phyloP scores from a whole-genome alignment of 2,113 vertebrate genomes.

The Numida meleagris region DNA sequence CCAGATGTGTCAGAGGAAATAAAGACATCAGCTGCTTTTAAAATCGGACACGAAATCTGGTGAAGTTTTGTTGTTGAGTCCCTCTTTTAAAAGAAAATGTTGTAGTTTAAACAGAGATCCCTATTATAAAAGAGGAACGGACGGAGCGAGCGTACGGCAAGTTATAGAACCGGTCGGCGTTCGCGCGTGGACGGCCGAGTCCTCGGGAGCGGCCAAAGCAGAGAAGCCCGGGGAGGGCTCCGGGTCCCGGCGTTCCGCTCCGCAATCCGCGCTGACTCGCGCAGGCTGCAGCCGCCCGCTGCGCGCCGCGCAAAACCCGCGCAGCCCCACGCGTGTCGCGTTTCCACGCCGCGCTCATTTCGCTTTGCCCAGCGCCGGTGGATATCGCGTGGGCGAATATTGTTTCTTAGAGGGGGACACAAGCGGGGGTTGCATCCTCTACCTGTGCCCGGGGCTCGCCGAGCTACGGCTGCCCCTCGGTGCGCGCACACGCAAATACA shows the following conservation, averaged over 20 bases:
- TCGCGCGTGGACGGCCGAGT: conserved; percentile 48
- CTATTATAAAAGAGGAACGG: conserved; percentile 55
- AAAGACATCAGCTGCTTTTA: conserved; percentile 48
- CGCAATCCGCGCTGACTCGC: background rate
- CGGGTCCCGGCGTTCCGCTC: conserved; percentile 41
- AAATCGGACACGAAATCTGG: conserved; percentile 48
- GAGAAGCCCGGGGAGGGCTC: conserved; percentile 47
- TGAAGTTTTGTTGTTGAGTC: conserved; percentile 1
- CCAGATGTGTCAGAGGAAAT: conserved; percentile 60
- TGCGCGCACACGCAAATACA: background rate
- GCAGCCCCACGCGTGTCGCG: background rate
- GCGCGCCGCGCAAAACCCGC: background rate
- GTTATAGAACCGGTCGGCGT: conserved; percentile 15
- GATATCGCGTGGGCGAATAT: background rate
- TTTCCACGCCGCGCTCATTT: background rate
- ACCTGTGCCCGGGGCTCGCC: background rate
- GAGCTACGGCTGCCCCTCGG: background rate
- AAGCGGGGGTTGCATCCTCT: background rate
- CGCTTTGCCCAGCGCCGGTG: no score
- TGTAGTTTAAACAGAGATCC: conserved; percentile 47
- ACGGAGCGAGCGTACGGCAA: conserved; percentile 23
- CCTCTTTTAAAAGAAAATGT: background rate
- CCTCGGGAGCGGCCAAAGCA: conserved; percentile 55
- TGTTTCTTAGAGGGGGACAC: background rate
- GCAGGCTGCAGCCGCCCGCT: background rate